Evolutionary conservation across 2,888 invertebrate genomes (phyloP).

Genomic region (Eristalis pertinax): DNA sequence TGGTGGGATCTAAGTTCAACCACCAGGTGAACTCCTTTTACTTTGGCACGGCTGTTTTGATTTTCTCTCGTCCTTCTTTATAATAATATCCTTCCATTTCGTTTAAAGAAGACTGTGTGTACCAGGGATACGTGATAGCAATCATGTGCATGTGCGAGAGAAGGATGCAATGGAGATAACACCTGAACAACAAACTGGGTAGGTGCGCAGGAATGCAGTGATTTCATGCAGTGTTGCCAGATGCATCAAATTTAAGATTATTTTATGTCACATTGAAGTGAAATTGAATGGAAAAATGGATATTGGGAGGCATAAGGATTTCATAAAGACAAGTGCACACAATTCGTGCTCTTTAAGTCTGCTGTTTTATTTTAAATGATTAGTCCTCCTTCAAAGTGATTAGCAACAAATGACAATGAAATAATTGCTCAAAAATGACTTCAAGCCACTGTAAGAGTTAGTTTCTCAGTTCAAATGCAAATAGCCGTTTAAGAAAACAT

Average conservation of each 20-base stretch:
- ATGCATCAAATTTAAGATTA: background rate
- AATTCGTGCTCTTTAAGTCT: too few relatives aligned
- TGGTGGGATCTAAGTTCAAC: conserved; percentile 59
- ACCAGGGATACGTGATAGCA: background rate
- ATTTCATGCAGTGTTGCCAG: conserved; percentile 32
- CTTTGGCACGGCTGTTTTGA: background rate
- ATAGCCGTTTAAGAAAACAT: too few relatives aligned
- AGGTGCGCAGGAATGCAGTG: background rate
- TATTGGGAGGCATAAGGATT: too few relatives aligned
- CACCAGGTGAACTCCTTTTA: conserved; percentile 61
- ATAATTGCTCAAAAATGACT: too few relatives aligned
- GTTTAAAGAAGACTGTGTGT: background rate
- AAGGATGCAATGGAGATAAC: conserved; percentile 1
- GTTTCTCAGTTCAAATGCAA: too few relatives aligned
- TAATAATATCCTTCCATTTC: conserved; percentile 6
- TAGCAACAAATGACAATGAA: too few relatives aligned
- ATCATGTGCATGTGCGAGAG: background rate
- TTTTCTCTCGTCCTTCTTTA: conserved; percentile 1
- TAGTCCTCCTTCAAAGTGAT: too few relatives aligned
- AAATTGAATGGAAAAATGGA: too few relatives aligned
- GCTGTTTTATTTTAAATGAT: too few relatives aligned
- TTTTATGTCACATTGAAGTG: too few relatives aligned
- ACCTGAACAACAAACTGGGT: conserved; percentile 5
- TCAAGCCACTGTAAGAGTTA: too few relatives aligned
- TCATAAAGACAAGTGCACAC: too few relatives aligned